Percentiles rank a stretch among this genome's conserved stretches.
phyloP scores from a whole-genome alignment of 35 echinoderm and acorn worm genomes.

The Holothuria glaberrima region DNA sequence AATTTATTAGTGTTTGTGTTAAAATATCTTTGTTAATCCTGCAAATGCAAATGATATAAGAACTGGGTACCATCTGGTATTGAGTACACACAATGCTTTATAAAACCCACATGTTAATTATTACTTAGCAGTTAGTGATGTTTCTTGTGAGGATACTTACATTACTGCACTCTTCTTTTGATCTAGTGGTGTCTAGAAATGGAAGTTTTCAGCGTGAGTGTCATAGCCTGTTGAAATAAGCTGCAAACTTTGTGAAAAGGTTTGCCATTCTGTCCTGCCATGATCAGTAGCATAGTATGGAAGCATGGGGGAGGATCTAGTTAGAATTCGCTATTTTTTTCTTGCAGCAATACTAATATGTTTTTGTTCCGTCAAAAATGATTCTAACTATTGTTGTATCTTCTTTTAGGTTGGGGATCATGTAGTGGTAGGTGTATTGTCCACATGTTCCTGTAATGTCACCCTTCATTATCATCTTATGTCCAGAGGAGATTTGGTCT shows the following conservation, averaged over 20 bases:
- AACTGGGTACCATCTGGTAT: no score
- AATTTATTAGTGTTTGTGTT: no score
- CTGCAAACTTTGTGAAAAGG: no score
- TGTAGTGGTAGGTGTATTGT: slow-evolving; percentile 76
- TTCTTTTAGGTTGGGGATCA: slow-evolving; percentile 76
- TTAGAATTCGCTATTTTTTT: not conserved
- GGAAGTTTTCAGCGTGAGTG: not conserved
- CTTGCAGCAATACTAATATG: no score
- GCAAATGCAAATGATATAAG: no score
- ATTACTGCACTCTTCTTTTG: no score
- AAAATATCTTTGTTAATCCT: no score
- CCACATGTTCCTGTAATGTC: slow-evolving; percentile 92
- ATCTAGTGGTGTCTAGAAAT: not conserved
- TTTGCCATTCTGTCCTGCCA: no score
- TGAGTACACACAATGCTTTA: no score
- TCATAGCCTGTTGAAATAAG: not conserved
- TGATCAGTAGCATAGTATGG: not conserved
- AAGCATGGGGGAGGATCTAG: not conserved
- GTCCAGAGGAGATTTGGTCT: slow-evolving; percentile 82
- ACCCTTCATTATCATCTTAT: slow-evolving; percentile 89
- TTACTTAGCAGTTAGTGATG: no score
- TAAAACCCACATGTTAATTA: no score
- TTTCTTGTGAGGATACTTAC: no score
- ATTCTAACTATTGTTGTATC: not conserved
- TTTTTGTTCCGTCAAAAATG: not conserved